These are phyloP conservation scores for Limnodromus scolopaceus DNA, from an alignment of 2,797 vertebrate genomes.

Conservation along the genomic window DNA sequence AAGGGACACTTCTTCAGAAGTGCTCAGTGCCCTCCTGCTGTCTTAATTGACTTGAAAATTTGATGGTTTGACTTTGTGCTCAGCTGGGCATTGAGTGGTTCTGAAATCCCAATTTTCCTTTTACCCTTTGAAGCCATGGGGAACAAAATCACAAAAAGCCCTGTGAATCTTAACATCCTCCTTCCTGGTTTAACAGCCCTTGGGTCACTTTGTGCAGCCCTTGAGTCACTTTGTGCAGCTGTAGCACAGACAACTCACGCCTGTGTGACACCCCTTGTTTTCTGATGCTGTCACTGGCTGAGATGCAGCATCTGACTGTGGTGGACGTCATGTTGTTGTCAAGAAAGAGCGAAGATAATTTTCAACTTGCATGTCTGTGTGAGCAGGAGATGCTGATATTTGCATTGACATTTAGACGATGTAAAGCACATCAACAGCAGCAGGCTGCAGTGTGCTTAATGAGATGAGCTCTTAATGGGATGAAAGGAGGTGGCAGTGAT, in stretches of 20 bases:
- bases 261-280: background rate
- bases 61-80: constrained; percentile 5
- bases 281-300: background rate
- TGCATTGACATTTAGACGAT: background rate
- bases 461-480: background rate
- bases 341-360: background rate
- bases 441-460: background rate
- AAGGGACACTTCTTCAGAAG: background rate
- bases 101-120: constrained; percentile 14
- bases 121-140: background rate
- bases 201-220: background rate
- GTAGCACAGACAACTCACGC: background rate
- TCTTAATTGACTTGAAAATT: constrained; percentile 39
- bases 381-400: background rate
- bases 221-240: background rate
- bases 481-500: background rate
- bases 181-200: background rate
- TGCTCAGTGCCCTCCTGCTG: background rate
- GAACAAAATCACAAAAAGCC: background rate
- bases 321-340: background rate
- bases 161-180: background rate
- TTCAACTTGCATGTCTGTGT: background rate
- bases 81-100: background rate
- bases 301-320: background rate
- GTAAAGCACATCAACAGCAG: background rate